phyloP scores from a whole-genome alignment of 2,797 vertebrate species.

The Tamandua tetradactyla region DNA sequence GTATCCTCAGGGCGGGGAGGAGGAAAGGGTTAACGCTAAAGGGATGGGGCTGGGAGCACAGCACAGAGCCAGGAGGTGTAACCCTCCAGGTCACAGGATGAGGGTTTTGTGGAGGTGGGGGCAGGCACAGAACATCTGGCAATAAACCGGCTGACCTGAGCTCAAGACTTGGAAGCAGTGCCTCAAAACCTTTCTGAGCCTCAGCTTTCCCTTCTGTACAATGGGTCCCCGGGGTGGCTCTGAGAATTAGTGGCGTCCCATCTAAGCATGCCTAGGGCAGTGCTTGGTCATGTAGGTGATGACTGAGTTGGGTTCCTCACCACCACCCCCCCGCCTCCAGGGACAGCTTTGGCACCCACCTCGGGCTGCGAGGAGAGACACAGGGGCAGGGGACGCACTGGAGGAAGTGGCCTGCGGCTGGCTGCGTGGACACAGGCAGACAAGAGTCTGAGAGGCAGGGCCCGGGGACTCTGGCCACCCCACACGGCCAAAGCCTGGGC shows the following conservation, averaged over 20 bases:
- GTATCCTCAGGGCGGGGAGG: not conserved
- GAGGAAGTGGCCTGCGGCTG: constrained; percentile 54
- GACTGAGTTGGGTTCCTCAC: not conserved
- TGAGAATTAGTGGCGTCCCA: accelerated
- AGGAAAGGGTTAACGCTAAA: not conserved
- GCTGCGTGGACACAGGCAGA: not conserved
- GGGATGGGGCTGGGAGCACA: not conserved
- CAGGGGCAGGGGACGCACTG: constrained; percentile 30
- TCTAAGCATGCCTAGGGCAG: not conserved
- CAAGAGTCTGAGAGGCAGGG: not conserved
- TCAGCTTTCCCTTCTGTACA: not conserved
- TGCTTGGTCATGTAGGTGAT: accelerated
- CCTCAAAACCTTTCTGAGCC: not conserved
- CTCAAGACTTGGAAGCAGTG: not conserved
- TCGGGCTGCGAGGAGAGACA: not conserved
- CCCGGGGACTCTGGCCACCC: too few species aligned
- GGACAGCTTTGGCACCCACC: not conserved
- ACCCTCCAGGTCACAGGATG: not conserved
- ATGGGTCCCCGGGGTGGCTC: not conserved
- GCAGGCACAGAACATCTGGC: not conserved
- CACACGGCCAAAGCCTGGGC: accelerated
- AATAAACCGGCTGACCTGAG: accelerated
- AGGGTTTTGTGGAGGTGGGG: not conserved
- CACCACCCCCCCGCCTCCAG: not conserved
- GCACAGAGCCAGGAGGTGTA: not conserved